phyloP scores from a whole-genome alignment of 2,113 vertebrate genomes.

The Tichodroma muraria region DNA sequence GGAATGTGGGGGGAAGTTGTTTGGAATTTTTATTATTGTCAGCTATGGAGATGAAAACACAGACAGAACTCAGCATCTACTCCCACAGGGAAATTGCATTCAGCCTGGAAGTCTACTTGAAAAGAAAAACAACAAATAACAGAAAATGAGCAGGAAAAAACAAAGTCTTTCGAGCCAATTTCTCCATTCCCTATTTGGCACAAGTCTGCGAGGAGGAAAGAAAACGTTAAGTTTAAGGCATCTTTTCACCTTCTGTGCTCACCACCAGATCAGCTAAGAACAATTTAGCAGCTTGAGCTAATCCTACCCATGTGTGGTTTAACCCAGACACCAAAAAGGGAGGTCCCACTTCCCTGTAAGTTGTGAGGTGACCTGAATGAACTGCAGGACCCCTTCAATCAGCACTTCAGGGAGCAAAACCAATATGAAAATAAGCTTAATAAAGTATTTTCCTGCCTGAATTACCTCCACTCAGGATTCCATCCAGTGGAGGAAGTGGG shows the following conservation, averaged over 20 bases:
- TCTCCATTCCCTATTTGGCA: background rate
- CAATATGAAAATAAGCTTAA: background rate
- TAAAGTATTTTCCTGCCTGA: background rate
- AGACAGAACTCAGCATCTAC: background rate
- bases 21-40: conserved; percentile 55
- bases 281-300: background rate
- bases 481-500: background rate
- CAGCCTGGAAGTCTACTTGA: conserved; percentile 1
- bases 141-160: conserved; percentile 29
- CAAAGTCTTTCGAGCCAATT: background rate
- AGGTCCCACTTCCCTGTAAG: background rate
- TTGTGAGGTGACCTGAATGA: background rate
- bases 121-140: conserved; percentile 39
- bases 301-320: background rate
- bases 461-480: background rate
- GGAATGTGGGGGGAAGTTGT: background rate
- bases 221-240: background rate
- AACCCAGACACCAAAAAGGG: background rate
- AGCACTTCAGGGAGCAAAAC: background rate
- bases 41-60: background rate
- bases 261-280: background rate
- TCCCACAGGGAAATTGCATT: conserved; percentile 27
- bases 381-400: background rate
- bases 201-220: background rate
- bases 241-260: background rate